Conservation (phyloP, 2,888 invertebrate genomes). For the Drosophila suboccidentalis region DNA sequence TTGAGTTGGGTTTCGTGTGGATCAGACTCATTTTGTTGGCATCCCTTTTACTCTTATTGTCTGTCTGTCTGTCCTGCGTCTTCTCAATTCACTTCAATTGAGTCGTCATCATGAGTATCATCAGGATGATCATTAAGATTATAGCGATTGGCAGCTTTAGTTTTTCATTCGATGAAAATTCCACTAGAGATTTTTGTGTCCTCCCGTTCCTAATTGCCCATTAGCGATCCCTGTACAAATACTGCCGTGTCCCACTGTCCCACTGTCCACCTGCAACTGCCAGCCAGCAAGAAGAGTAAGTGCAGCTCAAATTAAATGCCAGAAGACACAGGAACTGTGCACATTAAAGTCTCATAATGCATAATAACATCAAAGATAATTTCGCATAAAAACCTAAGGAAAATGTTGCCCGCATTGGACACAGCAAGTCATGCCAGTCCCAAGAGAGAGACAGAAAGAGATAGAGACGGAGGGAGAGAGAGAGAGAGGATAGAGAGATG, state of each 20-base stretch:
- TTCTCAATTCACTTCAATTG: constrained; percentile 56
- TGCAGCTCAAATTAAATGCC: constrained; percentile 51
- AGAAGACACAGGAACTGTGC: constrained; percentile 70
- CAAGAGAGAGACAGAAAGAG: not conserved
- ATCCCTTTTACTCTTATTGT: constrained; percentile 11
- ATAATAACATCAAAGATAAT: constrained; percentile 74
- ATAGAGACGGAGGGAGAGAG: not conserved
- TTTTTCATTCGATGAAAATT: constrained; percentile 44
- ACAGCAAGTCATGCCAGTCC: constrained; percentile 50
- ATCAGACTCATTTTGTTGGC: constrained; percentile 33
- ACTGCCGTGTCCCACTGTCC: not conserved
- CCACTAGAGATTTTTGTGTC: constrained; percentile 34
- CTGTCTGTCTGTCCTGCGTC: constrained; percentile 13
- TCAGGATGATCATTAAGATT: constrained; percentile 34
- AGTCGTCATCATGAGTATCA: constrained; percentile 56
- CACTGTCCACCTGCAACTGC: not conserved
- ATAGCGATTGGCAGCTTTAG: constrained; percentile 17
- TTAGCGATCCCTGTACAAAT: constrained; percentile 38
- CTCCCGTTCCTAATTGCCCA: constrained; percentile 29
- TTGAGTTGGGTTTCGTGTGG: constrained; percentile 43
- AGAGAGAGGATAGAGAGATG: not conserved
- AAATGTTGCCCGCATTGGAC: constrained; percentile 61
- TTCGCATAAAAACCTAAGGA: constrained; percentile 58
- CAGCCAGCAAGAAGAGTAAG: not conserved
- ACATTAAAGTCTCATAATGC: constrained; percentile 73